These are phyloP conservation scores for Strigamia crassipes DNA, from an alignment of 2,888 invertebrate genomes.

Conservation along the genomic window DNA sequence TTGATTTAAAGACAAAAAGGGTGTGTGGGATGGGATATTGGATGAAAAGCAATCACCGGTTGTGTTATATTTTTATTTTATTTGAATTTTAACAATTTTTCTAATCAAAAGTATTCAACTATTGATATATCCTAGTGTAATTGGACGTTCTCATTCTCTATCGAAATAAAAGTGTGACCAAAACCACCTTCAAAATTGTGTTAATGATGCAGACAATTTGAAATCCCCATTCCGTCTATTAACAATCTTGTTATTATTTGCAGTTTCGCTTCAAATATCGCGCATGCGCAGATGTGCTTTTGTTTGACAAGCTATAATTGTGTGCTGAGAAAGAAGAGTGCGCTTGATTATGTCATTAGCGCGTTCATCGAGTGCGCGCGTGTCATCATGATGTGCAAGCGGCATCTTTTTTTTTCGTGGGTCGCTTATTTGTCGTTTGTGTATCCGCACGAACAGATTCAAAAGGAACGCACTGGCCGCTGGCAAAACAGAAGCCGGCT, in stretches of 20 bases:
- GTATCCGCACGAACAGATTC: background rate
- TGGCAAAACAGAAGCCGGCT: background rate
- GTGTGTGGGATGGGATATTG: too few relatives aligned
- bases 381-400: constrained; percentile 34
- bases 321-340: constrained; percentile 36
- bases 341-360: constrained; percentile 40
- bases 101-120: too few relatives aligned
- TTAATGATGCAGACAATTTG: background rate
- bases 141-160: background rate
- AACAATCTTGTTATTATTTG: background rate
- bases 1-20: too few relatives aligned
- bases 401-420: constrained; percentile 22
- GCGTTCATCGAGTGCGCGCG: constrained; percentile 42
- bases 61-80: too few relatives aligned
- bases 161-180: background rate
- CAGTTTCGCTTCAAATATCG: background rate
- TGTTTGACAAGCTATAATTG: constrained; percentile 34
- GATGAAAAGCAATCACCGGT: too few relatives aligned
- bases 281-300: background rate
- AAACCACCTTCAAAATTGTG: background rate
- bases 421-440: constrained; percentile 26
- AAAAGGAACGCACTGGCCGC: background rate
- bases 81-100: too few relatives aligned
- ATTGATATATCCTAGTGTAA: too few relatives aligned
- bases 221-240: background rate